A percentile compares a stretch with the other conserved stretches of the same genome.
Evolutionary conservation across 2,113 vertebrate genomes (phyloP).

Genomic region (Rhombomys opimus): DNA sequence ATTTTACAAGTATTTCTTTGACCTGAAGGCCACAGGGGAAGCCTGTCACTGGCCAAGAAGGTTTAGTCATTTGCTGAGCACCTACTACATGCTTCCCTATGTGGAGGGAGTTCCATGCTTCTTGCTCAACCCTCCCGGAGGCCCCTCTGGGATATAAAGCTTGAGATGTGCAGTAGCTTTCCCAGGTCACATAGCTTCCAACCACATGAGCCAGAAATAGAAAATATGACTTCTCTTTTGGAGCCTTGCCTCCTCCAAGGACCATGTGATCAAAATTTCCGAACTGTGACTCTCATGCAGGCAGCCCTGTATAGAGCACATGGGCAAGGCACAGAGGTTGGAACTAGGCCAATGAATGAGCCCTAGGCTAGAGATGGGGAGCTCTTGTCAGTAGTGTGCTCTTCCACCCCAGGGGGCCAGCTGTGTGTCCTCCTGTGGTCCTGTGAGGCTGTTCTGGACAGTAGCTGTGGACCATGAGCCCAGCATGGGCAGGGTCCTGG

Average conservation of each 20-base stretch:
- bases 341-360: not conserved
- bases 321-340: not conserved
- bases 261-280: not conserved
- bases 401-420: not conserved
- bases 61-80: not conserved
- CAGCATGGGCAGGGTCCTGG: not conserved
- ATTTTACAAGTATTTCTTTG: not conserved
- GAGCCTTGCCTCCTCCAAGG: not conserved
- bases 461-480: too few species aligned
- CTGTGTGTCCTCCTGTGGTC: not conserved
- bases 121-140: not conserved
- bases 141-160: not conserved
- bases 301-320: not conserved
- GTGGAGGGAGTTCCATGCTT: not conserved
- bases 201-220: not conserved
- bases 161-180: not conserved
- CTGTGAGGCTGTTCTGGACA: too few species aligned
- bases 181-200: not conserved
- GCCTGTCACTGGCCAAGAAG: accelerated
- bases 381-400: not conserved
- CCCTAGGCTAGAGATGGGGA: accelerated
- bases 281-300: not conserved
- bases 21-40: not conserved
- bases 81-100: not conserved
- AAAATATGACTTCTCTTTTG: not conserved